Percentiles rank a stretch among this genome's conserved stretches.
Evolutionary conservation across 1,140 invertebrate species (phyloP).

Genomic region (Idris sp.): DNA sequence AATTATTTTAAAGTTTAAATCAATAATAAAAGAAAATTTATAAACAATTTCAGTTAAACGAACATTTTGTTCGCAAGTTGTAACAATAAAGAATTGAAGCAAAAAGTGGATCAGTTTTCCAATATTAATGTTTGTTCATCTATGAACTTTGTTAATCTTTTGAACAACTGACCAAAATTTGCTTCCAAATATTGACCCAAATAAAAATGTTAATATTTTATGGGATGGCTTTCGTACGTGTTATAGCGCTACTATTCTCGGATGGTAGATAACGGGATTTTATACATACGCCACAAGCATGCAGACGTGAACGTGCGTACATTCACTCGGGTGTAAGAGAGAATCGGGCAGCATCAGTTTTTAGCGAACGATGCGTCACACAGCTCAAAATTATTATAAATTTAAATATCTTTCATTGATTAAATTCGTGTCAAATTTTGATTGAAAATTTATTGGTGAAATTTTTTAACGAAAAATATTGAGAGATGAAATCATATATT

Average conservation of each 20-base stretch:
- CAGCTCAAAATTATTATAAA: too few species aligned
- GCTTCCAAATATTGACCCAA: conserved; percentile 30
- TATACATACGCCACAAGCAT: conserved; percentile 58
- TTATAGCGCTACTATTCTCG: conserved; percentile 61
- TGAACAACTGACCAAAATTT: conserved; percentile 3
- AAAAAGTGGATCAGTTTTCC: background rate
- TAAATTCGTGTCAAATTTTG: too few species aligned
- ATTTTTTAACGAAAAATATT: too few species aligned
- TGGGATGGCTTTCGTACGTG: conserved; percentile 55
- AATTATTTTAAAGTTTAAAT: too few species aligned
- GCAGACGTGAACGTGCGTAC: conserved; percentile 49
- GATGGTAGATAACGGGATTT: conserved; percentile 63
- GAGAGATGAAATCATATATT: too few species aligned
- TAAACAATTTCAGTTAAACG: too few species aligned
- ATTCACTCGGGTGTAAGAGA: conserved; percentile 38
- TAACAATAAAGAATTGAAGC: too few species aligned
- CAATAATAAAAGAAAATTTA: too few species aligned
- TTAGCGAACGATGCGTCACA: conserved; percentile 42
- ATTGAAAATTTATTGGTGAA: too few species aligned
- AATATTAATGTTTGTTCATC: conserved; percentile 12
- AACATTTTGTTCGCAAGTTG: too few species aligned
- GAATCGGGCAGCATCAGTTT: conserved; percentile 47
- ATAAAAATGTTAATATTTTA: conserved; percentile 50
- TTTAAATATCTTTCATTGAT: too few species aligned
- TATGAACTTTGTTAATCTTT: background rate